A percentile compares a stretch with the other conserved stretches of the same genome.
These are phyloP conservation scores for Bufo bufo DNA, from an alignment of 2,113 vertebrate genomes.

Conservation along the genomic window DNA sequence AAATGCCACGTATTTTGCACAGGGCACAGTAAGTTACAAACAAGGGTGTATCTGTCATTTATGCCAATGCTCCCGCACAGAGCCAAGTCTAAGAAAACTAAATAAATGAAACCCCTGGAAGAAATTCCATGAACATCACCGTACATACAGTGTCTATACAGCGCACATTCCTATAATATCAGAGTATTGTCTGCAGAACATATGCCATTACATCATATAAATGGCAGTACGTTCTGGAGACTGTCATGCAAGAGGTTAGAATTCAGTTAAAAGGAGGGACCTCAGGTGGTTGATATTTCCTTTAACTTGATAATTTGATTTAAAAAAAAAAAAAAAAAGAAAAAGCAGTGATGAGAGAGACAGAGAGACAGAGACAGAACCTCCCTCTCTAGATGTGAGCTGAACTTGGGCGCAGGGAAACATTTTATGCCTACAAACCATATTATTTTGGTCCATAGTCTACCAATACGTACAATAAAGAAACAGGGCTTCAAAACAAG, in stretches of 20 bases:
- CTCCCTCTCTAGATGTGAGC: no score
- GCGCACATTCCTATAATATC: neutral
- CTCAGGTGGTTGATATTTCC: no score
- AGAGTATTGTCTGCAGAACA: neutral
- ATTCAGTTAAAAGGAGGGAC: neutral
- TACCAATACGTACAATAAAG: no score
- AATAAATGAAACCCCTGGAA: neutral
- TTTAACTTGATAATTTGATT: no score
- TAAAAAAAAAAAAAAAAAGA: no score
- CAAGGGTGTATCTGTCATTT: neutral
- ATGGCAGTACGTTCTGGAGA: neutral
- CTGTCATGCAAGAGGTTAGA: neutral
- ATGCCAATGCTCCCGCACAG: neutral
- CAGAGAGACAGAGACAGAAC: no score
- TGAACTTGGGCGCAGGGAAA: no score
- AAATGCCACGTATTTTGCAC: conserved; percentile 16
- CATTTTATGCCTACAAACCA: no score
- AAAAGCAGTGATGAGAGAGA: no score
- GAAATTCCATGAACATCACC: neutral
- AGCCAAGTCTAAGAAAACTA: neutral
- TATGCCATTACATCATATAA: neutral
- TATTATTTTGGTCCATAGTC: no score
- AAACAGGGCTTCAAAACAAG: no score
- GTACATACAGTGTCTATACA: neutral
- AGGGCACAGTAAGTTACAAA: neutral